Base-by-base conservation (phyloP, 2,888 invertebrate species). In the Drosophila buzzatii region DNA sequence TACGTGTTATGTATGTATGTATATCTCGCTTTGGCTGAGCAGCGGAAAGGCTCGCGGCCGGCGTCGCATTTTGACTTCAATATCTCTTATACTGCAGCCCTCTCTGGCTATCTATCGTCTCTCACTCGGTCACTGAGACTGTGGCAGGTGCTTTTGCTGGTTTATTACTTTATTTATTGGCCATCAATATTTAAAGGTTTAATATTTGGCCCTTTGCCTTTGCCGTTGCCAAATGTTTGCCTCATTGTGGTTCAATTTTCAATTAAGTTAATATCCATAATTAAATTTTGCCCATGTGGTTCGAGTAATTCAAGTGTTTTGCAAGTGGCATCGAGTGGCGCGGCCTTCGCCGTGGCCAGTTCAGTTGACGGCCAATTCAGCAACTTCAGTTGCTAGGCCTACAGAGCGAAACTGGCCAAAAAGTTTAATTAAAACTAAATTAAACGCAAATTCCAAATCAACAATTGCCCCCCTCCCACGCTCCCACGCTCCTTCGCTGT, bases 251-350 rank as follows among this genome's bases (percentile, higher is more conserved):
- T 70, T 59, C 65, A 73, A 78, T 76, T 74, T 76, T 83, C 71
- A 86, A 78, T 84, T 68, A 79, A 85, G 72, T 85, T 80, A 85
- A 85, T 85, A 75, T 75, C 78, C 80, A 75, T 88, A 88, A 84
- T 82, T 88, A 60, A 76, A 84, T 78, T 74, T 70, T 45, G 55
- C 27, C 31, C 49, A 52, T 57, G 61, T 37, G 70, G 62, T 44
- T 47, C 44, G 35, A 73, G 23, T 62, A 52, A 47, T 57, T 27
- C 56, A 31, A 42, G 18, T 16, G 27, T 12, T n/a, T 27, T 20
- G 35, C 35, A 52, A 52, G 52, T 52, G 52, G 51, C 35, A 12
- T 8, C 20, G 35, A 35, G 33, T 16, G 35, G 23, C 16, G 2
- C 10, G 33, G 18, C 51, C 51, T 53, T 37, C 42, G 14, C 23